Evolutionary conservation across 2,888 invertebrate species (phyloP).

Genomic region (Cacoxenus indagator): DNA sequence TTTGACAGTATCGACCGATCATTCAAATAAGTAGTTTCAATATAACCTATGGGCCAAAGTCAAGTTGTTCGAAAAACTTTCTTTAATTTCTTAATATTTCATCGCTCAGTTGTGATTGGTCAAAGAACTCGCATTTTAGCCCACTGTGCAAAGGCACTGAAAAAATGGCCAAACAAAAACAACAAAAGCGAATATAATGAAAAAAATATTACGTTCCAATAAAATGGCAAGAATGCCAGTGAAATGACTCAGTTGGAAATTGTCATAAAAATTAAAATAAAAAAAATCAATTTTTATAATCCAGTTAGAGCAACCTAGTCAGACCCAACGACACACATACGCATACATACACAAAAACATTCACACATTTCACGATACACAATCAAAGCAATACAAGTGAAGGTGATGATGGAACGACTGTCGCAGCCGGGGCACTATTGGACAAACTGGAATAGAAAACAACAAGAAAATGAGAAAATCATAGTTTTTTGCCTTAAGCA

Average conservation of each 20-base stretch:
- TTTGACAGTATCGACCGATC: no score
- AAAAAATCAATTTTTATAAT: constrained; percentile 70
- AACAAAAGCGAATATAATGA: not conserved
- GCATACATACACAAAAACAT: constrained; percentile 33
- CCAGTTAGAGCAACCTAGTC: constrained; percentile 55
- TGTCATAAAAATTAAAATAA: constrained; percentile 66
- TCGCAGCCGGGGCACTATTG: constrained; percentile 29
- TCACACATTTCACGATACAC: constrained; percentile 31
- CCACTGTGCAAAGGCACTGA: constrained; percentile 45
- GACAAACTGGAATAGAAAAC: constrained; percentile 7
- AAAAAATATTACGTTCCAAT: not conserved
- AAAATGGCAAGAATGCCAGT: constrained; percentile 8
- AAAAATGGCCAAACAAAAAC: constrained; percentile 21
- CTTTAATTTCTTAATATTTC: no score
- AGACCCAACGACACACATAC: constrained; percentile 18
- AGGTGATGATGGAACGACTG: constrained; percentile 29
- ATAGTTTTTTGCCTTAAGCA: constrained; percentile 60
- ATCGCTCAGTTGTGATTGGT: no score
- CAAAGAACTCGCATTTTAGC: constrained; percentile 22
- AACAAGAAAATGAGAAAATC: constrained; percentile 33
- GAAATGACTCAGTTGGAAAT: constrained; percentile 57
- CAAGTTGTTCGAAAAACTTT: no score
- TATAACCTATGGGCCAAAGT: no score
- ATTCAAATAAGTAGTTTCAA: no score
- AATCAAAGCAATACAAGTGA: constrained; percentile 22